phyloP scores from a whole-genome alignment of 2,113 vertebrate genomes.

The Malurus cyaneus region DNA sequence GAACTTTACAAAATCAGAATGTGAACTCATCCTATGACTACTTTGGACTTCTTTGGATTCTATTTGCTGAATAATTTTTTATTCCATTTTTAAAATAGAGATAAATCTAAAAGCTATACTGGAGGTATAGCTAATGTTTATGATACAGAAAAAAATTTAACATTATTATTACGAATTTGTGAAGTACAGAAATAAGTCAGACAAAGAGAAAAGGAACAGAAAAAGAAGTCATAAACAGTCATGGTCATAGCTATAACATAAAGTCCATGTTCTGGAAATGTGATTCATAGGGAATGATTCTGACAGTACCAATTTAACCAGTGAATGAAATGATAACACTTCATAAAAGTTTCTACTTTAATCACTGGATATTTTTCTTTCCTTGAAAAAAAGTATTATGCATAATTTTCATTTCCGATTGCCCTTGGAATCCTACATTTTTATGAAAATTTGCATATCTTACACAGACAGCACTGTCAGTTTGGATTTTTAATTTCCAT shows the following conservation, averaged over 20 bases:
- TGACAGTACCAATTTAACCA: background rate
- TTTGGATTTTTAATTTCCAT: background rate
- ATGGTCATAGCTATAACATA: background rate
- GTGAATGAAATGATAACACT: background rate
- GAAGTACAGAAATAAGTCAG: background rate
- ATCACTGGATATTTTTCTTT: background rate
- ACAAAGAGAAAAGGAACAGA: background rate
- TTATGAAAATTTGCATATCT: background rate
- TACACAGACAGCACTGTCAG: background rate
- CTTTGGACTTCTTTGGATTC: background rate
- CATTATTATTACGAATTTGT: background rate
- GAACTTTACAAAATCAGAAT: background rate
- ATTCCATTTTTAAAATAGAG: background rate
- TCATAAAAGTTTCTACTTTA: background rate
- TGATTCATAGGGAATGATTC: background rate
- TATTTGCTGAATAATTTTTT: background rate
- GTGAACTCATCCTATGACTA: background rate
- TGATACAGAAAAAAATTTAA: background rate
- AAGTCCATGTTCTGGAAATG: background rate
- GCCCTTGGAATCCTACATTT: background rate
- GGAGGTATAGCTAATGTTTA: background rate
- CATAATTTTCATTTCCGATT: background rate
- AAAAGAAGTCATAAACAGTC: background rate
- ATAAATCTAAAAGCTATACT: background rate
- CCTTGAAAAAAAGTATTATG: background rate